Evolutionary conservation across 2,113 vertebrate genomes (phyloP).

Genomic region (Apodemus sylvaticus): DNA sequence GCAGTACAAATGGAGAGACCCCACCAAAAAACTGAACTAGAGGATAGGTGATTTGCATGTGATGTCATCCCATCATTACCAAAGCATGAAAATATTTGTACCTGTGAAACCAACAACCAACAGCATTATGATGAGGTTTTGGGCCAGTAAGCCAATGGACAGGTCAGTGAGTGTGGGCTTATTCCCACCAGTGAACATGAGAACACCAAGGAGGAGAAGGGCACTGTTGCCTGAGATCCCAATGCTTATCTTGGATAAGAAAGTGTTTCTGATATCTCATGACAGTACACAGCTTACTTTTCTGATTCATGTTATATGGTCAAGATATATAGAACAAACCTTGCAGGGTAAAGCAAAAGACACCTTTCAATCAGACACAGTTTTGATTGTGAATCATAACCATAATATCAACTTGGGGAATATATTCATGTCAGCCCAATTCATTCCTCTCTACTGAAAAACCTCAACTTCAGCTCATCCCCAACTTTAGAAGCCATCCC

Average conservation of each 20-base stretch:
- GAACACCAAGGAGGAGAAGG: background rate
- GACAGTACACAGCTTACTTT: too few relatives aligned
- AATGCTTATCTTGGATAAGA: too few relatives aligned
- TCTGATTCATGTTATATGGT: too few relatives aligned
- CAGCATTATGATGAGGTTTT: background rate
- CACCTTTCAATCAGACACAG: too few relatives aligned
- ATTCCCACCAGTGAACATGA: background rate
- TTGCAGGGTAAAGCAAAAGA: background rate
- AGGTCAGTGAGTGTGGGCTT: background rate
- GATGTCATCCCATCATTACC: too few relatives aligned
- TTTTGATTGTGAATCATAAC: background rate
- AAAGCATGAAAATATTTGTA: background rate
- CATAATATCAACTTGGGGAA: background rate
- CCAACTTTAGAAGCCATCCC: background rate
- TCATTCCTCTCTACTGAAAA: background rate
- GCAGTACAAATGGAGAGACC: background rate
- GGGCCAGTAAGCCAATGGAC: background rate
- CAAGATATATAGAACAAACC: background rate
- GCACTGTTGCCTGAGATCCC: background rate
- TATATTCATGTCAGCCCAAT: background rate
- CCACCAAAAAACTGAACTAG: background rate
- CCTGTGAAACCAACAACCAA: background rate
- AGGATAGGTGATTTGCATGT: background rate
- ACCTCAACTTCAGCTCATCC: background rate
- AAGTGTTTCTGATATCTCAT: too few relatives aligned